Percentiles rank a stretch among this genome's conserved stretches.
phyloP scores from a whole-genome alignment of 2,797 vertebrate genomes.

The Oryzias dopingdopingensis region DNA sequence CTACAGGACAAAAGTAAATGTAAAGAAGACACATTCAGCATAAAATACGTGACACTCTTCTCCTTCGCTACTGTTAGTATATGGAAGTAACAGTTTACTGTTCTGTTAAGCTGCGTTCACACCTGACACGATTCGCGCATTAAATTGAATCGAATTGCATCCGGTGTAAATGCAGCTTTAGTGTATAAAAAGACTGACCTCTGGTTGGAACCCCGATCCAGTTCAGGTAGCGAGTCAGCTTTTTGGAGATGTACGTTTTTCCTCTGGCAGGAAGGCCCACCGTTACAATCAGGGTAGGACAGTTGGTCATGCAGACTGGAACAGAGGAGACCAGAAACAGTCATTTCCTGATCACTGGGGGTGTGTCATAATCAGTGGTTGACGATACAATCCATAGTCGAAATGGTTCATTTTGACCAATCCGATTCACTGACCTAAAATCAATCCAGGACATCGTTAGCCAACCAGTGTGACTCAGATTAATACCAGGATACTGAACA shows the following conservation, averaged over 20 bases:
- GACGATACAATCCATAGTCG: too few species aligned
- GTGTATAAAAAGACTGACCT: constrained; percentile 71
- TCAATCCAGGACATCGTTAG: too few species aligned
- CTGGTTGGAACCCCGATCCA: constrained; percentile 98
- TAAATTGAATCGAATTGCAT: too few species aligned
- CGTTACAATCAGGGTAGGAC: constrained; percentile 96
- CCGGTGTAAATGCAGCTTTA: neutral
- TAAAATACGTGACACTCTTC: neutral
- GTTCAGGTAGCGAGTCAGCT: constrained; percentile 97
- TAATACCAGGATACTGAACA: too few species aligned
- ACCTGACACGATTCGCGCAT: too few species aligned
- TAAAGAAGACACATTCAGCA: neutral
- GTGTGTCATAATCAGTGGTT: too few species aligned
- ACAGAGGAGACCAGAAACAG: neutral
- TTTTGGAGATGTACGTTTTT: constrained; percentile 99
- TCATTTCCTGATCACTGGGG: too few species aligned
- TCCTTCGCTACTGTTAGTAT: neutral
- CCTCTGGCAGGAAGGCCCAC: constrained; percentile 96
- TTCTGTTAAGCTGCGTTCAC: neutral
- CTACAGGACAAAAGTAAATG: constrained; percentile 60
- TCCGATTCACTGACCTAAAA: too few species aligned
- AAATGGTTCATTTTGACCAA: too few species aligned
- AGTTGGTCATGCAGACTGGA: constrained; percentile 98
- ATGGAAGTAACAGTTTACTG: neutral
- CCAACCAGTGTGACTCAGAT: too few species aligned